Conservation (phyloP, 2,113 vertebrate species). For the Marmota monax region DNA sequence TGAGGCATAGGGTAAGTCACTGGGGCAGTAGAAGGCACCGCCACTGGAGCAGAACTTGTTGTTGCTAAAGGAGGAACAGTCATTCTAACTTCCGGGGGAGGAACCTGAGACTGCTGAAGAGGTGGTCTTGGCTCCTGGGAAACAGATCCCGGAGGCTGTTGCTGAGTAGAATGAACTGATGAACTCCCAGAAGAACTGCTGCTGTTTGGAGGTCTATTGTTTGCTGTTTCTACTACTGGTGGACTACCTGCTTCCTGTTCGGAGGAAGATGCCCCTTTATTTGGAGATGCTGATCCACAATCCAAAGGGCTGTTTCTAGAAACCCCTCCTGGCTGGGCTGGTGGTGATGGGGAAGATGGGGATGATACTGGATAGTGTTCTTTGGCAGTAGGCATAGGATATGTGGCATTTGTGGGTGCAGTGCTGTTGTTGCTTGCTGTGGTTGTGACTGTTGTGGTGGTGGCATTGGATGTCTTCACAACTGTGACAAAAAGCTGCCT, state of each 20-base stretch:
- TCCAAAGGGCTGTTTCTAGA: constrained; percentile 89
- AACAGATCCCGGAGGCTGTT: constrained; percentile 85
- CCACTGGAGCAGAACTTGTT: constrained; percentile 85
- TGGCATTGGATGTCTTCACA: constrained; percentile 91
- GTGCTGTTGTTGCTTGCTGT: constrained; percentile 89
- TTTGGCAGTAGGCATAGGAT: constrained; percentile 90
- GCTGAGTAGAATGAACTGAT: constrained; percentile 86
- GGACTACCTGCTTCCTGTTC: constrained; percentile 87
- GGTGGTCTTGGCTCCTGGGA: constrained; percentile 87
- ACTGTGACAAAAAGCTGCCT: constrained; percentile 97
- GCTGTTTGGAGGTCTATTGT: constrained; percentile 83
- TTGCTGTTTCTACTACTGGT: constrained; percentile 81
- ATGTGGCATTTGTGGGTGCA: constrained; percentile 88
- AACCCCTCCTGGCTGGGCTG: constrained; percentile 85
- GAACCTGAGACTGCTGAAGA: constrained; percentile 90
- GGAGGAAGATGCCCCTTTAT: constrained; percentile 85
- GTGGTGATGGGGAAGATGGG: constrained; percentile 89
- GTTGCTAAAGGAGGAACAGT: constrained; percentile 85
- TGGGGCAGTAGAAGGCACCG: constrained; percentile 82
- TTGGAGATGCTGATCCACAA: constrained; percentile 86
- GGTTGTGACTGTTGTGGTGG: constrained; percentile 88
- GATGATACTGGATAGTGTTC: constrained; percentile 90
- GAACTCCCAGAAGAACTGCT: constrained; percentile 82
- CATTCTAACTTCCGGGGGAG: constrained; percentile 88
- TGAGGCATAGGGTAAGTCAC: constrained; percentile 92